Evolutionary conservation across 2,888 invertebrate species (phyloP), one percentile per base, ranked within the genome.

Genomic region (Xanthostigma xanthostigma): DNA sequence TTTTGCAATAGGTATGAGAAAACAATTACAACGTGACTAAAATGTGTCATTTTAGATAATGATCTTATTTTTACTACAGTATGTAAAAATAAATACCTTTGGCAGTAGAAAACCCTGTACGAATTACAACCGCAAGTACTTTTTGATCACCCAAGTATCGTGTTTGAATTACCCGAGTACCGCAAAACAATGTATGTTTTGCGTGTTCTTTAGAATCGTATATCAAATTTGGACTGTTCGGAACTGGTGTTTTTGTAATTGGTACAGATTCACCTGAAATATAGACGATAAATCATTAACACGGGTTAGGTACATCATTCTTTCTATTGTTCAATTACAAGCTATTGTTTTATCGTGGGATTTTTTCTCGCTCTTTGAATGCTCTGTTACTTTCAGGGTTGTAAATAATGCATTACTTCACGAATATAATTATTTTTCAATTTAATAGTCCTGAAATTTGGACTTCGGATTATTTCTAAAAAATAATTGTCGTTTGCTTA

Each of bases 91-190:
- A 11, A 39, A 39, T 62, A 0, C 87, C 89, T 64, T 98, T 98
- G 51, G 89, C 84, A 0, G 96, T 96, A 58, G 81, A 78, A 69
- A 90, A 95, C 0, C 95, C 89, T 0, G 90, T 89, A 49, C 89
- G 78, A 11, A 88, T 79, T 0, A 90, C 87, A 36, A 88, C 74
- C 0, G 88, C 89, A 49, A 58, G 49, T 5, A 64, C 61, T 44
- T 55, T 56, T 37, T 57, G 54, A 38, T 55, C 50, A 5, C 58
- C 61, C 52, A 51, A 35, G 27, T 84, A 87, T 54, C 92, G 75
- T 0, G 92, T 91, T 68, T 95, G 95, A 53, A 94, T 85, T 46
- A 95, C 80, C 54, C 78, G 76, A 0, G 95, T 96, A 1, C 95
- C 95, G 62, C 89, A 88, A 66, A 86, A 95, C 1, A 96, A 71